phyloP scores from a whole-genome alignment of 2,113 vertebrate species.

The Heptranchias perlo region DNA sequence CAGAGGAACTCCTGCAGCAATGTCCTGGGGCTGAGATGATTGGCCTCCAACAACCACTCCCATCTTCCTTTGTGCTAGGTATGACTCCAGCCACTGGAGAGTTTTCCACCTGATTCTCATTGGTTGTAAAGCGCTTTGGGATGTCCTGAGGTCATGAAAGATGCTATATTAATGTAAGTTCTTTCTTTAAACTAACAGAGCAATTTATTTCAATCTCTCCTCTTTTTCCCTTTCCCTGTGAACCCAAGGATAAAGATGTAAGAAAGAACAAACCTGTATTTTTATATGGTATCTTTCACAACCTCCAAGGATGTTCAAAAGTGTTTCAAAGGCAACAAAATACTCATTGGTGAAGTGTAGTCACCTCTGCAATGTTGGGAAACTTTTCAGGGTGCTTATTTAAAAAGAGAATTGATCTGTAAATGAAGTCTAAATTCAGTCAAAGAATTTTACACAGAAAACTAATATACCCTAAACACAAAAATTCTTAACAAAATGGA shows the following conservation, averaged over 20 bases:
- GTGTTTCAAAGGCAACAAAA: neutral
- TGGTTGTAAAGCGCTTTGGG: neutral
- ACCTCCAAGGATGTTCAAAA: neutral
- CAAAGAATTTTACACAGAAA: neutral
- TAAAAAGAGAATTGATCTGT: neutral
- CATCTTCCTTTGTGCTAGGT: no score
- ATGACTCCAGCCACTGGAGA: no score
- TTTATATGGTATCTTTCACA: neutral
- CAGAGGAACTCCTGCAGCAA: no score
- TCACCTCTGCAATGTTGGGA: neutral
- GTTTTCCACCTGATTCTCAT: no score
- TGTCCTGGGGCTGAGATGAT: no score
- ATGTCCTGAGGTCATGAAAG: neutral
- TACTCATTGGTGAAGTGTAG: neutral
- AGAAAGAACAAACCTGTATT: neutral
- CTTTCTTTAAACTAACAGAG: neutral
- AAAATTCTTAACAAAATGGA: neutral
- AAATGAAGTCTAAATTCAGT: neutral
- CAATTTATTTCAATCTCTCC: neutral
- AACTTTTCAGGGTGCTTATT: neutral
- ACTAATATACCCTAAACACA: neutral
- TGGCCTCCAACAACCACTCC: no score
- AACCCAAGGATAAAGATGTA: neutral
- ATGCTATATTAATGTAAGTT: neutral
- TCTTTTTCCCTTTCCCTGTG: neutral